These are phyloP conservation scores for Julus scanicus DNA, from an alignment of 2,888 invertebrate genomes.

Conservation along the genomic window DNA sequence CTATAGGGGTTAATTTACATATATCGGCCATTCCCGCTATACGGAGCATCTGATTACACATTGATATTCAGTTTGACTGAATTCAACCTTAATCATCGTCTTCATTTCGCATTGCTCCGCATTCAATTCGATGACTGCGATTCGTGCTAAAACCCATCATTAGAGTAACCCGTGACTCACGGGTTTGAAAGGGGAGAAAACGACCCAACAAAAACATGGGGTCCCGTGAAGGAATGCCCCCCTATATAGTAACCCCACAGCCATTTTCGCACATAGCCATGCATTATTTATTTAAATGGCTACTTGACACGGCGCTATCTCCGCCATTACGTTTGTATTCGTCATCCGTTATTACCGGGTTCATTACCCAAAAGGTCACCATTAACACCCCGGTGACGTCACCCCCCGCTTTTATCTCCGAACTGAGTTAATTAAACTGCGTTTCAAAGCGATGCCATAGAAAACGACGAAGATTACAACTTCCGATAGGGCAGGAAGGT, in stretches of 20 bases:
- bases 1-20: conserved; percentile 8
- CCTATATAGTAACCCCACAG: not conserved
- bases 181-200: conserved; percentile 27
- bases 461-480: not conserved
- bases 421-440: conserved; percentile 7
- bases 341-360: conserved; percentile 33
- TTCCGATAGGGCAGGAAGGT: not conserved
- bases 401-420: not conserved
- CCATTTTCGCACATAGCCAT: not conserved
- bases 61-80: not conserved
- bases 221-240: conserved; percentile 27
- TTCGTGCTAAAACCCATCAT: not conserved
- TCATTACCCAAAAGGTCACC: conserved; percentile 21
- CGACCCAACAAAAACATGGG: not conserved
- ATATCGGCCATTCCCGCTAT: not conserved
- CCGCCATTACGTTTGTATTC: conserved; percentile 21
- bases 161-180: not conserved
- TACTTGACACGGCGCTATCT: conserved; percentile 16
- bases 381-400: conserved; percentile 5
- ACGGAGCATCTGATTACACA: not conserved
- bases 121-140: not conserved
- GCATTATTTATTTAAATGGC: conserved; percentile 28
- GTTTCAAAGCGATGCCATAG: not conserved
- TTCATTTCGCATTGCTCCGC: not conserved
- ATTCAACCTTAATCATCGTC: not conserved